phyloP scores from a whole-genome alignment of 2,888 invertebrate genomes.

The Harpagoxenus sublaevis region DNA sequence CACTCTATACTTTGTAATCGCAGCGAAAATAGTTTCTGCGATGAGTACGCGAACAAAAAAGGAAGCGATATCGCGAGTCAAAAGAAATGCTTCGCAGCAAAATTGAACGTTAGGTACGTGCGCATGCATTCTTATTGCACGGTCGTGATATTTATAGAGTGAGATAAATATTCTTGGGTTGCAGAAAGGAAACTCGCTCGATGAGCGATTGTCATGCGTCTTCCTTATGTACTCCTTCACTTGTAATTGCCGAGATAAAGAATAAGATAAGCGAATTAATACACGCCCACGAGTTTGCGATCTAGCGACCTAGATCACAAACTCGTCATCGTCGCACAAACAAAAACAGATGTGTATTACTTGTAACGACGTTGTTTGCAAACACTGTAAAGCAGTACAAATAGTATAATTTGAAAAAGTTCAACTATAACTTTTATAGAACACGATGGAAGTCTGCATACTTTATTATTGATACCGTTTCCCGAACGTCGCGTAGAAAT shows the following conservation, averaged over 20 bases:
- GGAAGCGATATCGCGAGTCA: background rate
- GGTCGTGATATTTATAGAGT: conserved; percentile 7
- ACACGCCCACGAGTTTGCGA: background rate
- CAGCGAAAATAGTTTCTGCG: background rate
- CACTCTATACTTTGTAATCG: conserved; percentile 10
- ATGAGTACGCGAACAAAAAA: background rate
- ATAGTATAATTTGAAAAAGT: background rate
- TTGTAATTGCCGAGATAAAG: conserved; percentile 28
- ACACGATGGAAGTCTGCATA: background rate
- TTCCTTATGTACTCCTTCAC: conserved; percentile 10
- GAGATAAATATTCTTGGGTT: background rate
- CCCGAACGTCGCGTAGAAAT: background rate
- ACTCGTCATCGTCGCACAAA: conserved; percentile 19
- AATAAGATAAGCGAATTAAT: conserved; percentile 40
- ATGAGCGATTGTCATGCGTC: background rate
- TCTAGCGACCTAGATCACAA: background rate
- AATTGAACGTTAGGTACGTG: conserved; percentile 7
- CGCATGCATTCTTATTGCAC: background rate
- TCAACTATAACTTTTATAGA: conserved; percentile 5
- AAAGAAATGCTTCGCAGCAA: conserved; percentile 18
- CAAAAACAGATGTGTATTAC: conserved; percentile 11
- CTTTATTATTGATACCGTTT: background rate
- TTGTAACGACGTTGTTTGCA: conserved; percentile 11
- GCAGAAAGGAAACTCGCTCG: conserved; percentile 17
- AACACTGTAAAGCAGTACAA: background rate